A percentile compares a stretch with the other conserved stretches of the same genome.
phyloP scores from a whole-genome alignment of 2,113 vertebrate species.

The Physeter macrocephalus region DNA sequence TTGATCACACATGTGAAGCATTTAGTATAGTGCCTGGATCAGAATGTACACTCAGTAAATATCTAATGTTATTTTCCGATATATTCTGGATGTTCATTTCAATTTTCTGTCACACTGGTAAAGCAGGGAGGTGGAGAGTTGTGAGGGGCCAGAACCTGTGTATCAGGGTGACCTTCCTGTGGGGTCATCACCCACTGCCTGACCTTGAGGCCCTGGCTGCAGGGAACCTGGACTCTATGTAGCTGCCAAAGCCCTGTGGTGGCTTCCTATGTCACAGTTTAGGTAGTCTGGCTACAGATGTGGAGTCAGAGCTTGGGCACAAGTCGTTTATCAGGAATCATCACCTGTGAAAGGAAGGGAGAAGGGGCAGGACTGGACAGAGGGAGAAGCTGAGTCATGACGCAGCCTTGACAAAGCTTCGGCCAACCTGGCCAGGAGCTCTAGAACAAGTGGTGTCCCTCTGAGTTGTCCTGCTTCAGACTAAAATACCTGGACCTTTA shows the following conservation, averaged over 20 bases:
- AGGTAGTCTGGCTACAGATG: not conserved
- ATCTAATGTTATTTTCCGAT: not conserved
- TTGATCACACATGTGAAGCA: not conserved
- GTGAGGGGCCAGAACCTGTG: not conserved
- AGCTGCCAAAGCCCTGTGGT: not conserved
- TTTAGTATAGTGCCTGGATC: not conserved
- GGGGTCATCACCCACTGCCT: not conserved
- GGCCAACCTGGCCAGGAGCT: not conserved
- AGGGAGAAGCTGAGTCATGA: not conserved
- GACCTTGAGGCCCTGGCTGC: not conserved
- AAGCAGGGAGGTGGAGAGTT: not conserved
- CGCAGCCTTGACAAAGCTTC: not conserved
- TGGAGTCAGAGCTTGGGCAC: not conserved
- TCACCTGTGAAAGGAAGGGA: not conserved
- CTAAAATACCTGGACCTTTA: not conserved
- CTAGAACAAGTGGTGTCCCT: not conserved
- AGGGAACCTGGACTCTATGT: not conserved
- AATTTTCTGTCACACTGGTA: not conserved
- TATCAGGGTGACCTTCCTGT: not conserved
- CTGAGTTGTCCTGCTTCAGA: not conserved
- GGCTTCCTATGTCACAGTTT: not conserved
- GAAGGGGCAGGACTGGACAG: not conserved
- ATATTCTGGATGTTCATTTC: not conserved
- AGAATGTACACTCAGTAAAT: not conserved
- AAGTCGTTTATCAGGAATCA: not conserved